Percentiles rank a stretch among this genome's conserved stretches.
These are phyloP conservation scores for Geophilus truncorum DNA, from an alignment of 2,888 invertebrate species.

Conservation along the genomic window DNA sequence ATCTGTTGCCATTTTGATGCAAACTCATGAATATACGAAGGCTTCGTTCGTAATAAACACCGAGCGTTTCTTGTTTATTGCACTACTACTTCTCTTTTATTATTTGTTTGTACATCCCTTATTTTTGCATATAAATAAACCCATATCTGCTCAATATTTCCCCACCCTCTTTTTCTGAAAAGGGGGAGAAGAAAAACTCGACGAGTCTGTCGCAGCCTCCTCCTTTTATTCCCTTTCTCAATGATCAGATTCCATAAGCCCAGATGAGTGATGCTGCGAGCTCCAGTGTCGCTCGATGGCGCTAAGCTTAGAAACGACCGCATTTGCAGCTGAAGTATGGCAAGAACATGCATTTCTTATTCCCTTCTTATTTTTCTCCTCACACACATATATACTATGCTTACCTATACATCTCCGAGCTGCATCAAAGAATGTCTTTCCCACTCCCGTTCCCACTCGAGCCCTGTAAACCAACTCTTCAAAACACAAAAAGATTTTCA, in stretches of 20 bases:
- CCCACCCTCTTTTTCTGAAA: background rate
- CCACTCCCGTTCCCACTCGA: background rate
- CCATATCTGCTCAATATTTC: background rate
- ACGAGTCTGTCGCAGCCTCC: background rate
- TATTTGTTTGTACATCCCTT: background rate
- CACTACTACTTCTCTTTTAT: background rate
- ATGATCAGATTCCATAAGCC: constrained; percentile 19
- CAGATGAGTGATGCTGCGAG: constrained; percentile 23
- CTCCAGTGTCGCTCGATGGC: background rate
- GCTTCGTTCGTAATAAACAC: background rate
- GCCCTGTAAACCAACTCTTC: too few relatives aligned
- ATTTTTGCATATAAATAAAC: background rate
- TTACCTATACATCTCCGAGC: background rate
- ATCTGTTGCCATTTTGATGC: background rate
- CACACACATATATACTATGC: constrained; percentile 17
- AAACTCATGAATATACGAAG: background rate
- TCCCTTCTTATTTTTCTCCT: too few relatives aligned
- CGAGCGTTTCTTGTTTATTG: background rate
- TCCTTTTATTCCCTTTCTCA: background rate
- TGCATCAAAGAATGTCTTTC: background rate
- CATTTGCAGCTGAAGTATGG: constrained; percentile 14
- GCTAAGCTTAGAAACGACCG: constrained; percentile 28
- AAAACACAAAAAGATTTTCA: too few relatives aligned
- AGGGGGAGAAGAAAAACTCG: background rate
- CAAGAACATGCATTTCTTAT: constrained; percentile 7